Evolutionary conservation across 2,888 invertebrate species (phyloP), one percentile per base, ranked within the genome.

Genomic region (Metopia argyrocephala): DNA sequence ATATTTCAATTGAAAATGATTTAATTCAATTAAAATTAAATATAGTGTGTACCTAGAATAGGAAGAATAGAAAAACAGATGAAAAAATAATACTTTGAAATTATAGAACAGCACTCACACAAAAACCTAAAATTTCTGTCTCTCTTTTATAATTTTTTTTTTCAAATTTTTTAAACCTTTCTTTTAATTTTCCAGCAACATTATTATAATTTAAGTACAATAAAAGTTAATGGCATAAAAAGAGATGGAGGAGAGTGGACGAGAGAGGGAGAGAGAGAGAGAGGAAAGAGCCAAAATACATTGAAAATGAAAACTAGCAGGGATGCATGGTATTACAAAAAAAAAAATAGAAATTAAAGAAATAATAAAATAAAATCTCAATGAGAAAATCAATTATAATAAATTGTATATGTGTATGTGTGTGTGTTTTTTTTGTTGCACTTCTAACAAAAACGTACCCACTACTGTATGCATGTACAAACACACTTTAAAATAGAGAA

Each of bases 301-400:
- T 2, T 52, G 5, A 62, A 69, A 76, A n/a, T 38, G 20, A 75
- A 66, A 61, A 52, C 52, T 61, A 52, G 45, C 0, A 38, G 38
- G 15, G 38, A 54, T n/a, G n/a, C n/a, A n/a, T n/a, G n/a, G n/a
- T 59, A 45, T 38, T 27, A 23, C 27, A 38, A 7, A 56, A 56
- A 28, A 27, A n/a, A 23, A 18, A 27, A 15, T 12, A n/a, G n/a
- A 3, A 27, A 50, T 31, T 57, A 57, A 68, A 38, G 38, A 12
- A 38, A 50, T 52, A 65, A 54, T 38, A 66, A 54, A 54, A 28
- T 48, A 54, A 45, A 27, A 69, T 56, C 61, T 73, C 61, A 73
- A 68, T 78, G 61, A 78, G 61, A 31, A 66, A 73, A 73, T 78
- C 78, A 78, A 78, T 78, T 78, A 78, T 78, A 73, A 66, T 66